Base-by-base conservation (phyloP, 2,797 vertebrate species). In the Sebastes vulpes region DNA sequence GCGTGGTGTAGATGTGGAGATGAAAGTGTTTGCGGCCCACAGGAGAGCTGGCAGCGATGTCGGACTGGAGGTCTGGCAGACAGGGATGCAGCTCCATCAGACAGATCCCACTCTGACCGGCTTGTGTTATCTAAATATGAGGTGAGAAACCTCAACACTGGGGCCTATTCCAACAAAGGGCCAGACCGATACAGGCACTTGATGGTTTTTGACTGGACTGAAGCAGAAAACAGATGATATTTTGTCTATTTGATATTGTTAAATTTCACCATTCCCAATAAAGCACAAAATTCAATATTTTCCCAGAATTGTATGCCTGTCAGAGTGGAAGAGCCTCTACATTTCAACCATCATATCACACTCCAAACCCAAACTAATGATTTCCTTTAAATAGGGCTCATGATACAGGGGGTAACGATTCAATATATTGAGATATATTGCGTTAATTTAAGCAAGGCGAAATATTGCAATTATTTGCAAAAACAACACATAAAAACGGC, bases 31-130 rank as follows among this genome's bases (percentile, higher is more conserved):
- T 48, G 81, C 35, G 82, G 90, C 79, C 89, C 91, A 89, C 87
- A 84, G 85, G 86, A 92, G 91, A 85, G 82, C 86, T 93, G 92
- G 92, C 87, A 92, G 79, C 83, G 72, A 75, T 5, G 65, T 58
- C 25, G 60, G 72, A 69, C 76, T 86, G 80, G 88, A 89, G 86
- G 91, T 94, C 91, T 95, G 93, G 91, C 92, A 91, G 86, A 91
- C 92, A 92, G 72, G 71, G 83, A 88, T 79, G 77, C 80, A 79
- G 79, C 25, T 23, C 32, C 58, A 83, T 87, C 80, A 82, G 59
- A 86, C 77, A 77, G 79, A 83, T 78, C 69, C 58, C 65, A 52
- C 68, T 70, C 73, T 70, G 86, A 83, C 72, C 77, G 81, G 74
- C 77, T 74, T 5, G 4, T 75, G 78, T 91, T 88, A 89, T 90